Evolutionary conservation across 2,113 vertebrate genomes (phyloP).

Genomic region (Antidorcas marsupialis): DNA sequence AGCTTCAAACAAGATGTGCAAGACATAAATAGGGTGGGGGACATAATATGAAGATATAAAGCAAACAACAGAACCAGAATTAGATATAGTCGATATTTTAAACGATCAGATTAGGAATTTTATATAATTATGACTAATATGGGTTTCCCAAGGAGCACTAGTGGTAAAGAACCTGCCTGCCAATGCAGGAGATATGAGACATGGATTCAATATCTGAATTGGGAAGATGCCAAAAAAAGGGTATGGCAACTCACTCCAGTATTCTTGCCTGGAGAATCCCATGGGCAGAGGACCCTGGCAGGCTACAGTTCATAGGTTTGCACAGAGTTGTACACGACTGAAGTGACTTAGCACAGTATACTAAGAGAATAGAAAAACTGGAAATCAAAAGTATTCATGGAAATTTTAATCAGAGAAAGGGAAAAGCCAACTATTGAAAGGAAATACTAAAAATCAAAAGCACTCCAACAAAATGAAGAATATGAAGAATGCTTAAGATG

Average conservation of each 20-base stretch:
- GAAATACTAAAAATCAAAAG: not conserved
- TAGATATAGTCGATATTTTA: not conserved
- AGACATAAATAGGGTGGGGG: not conserved
- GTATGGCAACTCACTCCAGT: not conserved
- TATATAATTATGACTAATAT: not conserved
- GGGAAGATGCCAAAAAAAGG: not conserved
- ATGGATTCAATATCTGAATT: not conserved
- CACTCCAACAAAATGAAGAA: not conserved
- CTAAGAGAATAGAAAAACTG: not conserved
- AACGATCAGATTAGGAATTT: not conserved
- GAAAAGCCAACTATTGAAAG: not conserved
- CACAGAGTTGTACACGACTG: not conserved
- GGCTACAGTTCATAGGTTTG: not conserved
- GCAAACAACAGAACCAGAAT: not conserved
- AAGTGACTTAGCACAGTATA: not conserved
- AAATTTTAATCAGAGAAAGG: not conserved
- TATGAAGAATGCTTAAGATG: not conserved
- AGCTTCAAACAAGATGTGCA: not conserved
- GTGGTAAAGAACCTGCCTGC: not conserved
- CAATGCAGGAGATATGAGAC: not conserved
- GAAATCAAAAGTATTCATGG: not conserved
- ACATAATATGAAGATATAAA: not conserved
- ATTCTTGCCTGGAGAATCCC: not conserved
- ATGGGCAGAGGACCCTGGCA: not conserved
- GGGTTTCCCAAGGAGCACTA: not conserved